phyloP scores from a whole-genome alignment of 2,113 vertebrate genomes.

The Burhinus bistriatus region DNA sequence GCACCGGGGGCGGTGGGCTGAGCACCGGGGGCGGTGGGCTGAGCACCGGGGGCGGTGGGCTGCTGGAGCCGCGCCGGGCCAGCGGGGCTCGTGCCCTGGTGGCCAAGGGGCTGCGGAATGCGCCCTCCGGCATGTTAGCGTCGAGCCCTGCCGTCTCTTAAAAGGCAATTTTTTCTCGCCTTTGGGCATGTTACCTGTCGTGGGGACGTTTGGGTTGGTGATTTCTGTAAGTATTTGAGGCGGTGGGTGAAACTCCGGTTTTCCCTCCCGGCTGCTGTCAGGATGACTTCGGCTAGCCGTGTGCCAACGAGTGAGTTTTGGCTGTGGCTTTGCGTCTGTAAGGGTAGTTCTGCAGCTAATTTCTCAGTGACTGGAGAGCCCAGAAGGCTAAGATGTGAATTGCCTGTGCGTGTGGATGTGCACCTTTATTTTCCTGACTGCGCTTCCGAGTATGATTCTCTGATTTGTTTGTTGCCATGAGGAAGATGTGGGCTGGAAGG shows the following conservation, averaged over 20 bases:
- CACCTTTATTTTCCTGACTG: neutral
- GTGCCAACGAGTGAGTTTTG: fast-evolving
- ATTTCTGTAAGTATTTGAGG: neutral
- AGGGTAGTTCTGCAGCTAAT: neutral
- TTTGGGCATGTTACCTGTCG: neutral
- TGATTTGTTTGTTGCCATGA: fast-evolving
- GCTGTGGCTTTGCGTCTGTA: fast-evolving
- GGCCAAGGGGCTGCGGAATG: neutral
- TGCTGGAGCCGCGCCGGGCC: neutral
- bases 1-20: neutral
- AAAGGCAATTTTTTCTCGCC: neutral
- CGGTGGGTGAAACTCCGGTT: fast-evolving
- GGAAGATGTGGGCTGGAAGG: neutral
- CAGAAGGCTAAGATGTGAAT: fast-evolving
- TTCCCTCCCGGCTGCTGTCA: neutral
- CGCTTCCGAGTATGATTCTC: fast-evolving
- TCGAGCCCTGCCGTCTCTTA: neutral
- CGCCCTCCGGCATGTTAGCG: neutral
- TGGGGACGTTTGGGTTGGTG: fast-evolving
- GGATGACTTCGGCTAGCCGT: fast-evolving
- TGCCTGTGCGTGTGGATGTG: fast-evolving
- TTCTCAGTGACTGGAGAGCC: neutral
- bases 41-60: neutral
- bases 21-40: too few relatives aligned
- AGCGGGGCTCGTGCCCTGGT: neutral